A percentile compares a stretch with the other conserved stretches of the same genome.
Evolutionary conservation across 2,113 vertebrate species (phyloP).

Genomic region (Amphilophus citrinellus): DNA sequence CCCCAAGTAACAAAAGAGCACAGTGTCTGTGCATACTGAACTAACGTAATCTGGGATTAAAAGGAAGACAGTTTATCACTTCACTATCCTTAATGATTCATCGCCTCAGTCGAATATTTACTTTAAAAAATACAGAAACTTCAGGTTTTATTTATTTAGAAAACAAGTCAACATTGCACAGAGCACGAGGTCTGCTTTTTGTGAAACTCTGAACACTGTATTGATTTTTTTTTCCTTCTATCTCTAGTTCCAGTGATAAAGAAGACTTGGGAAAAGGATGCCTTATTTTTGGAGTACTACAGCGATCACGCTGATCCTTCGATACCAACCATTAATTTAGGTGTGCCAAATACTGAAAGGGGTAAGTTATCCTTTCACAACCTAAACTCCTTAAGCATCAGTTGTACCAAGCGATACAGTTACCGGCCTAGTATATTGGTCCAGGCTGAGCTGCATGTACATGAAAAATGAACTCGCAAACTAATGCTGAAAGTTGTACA

Average conservation of each 20-base stretch:
- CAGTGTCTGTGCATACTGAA: neutral
- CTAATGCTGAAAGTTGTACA: conserved; percentile 9
- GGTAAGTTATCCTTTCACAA: conserved; percentile 79
- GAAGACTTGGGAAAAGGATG: conserved; percentile 92
- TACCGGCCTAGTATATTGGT: conserved; percentile 3
- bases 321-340: conserved; percentile 92
- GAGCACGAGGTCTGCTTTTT: conserved; percentile 14
- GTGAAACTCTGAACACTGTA: conserved; percentile 30
- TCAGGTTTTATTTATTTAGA: conserved; percentile 1
- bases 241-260: conserved; percentile 94
- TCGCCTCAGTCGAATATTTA: conserved; percentile 4
- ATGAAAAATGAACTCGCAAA: conserved; percentile 36
- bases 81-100: neutral
- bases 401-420: neutral
- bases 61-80: neutral
- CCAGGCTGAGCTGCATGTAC: conserved; percentile 6
- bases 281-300: conserved; percentile 91
- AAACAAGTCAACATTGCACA: neutral
- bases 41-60: neutral
- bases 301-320: conserved; percentile 90
- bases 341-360: conserved; percentile 95
- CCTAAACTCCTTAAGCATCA: neutral
- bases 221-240: conserved; percentile 36
- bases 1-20: conserved; percentile 1
- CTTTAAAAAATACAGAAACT: neutral